Conservation (phyloP, 2,113 vertebrate genomes). For the Rhynchopsitta pachyrhyncha region DNA sequence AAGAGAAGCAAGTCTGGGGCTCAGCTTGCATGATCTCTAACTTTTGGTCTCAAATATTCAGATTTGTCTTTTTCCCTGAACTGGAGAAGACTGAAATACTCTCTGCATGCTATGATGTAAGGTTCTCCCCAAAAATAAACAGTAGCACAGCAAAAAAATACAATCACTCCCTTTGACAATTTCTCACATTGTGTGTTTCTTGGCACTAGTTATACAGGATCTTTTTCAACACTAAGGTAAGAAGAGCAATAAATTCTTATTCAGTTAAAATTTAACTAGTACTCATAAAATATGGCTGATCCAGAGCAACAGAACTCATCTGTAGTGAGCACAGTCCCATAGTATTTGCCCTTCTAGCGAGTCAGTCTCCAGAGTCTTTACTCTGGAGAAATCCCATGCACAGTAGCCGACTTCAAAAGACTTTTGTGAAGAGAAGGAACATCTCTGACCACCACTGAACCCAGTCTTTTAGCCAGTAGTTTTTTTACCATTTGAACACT, state of each 20-base stretch:
- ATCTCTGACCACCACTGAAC: not conserved
- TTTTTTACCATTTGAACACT: not conserved
- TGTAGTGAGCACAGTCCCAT: not conserved
- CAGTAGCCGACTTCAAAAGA: not conserved
- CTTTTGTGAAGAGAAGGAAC: not conserved
- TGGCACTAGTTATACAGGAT: not conserved
- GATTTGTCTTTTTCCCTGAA: not conserved
- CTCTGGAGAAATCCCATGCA: not conserved
- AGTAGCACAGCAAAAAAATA: not conserved
- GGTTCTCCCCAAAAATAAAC: not conserved
- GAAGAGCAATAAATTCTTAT: not conserved
- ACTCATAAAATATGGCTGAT: not conserved
- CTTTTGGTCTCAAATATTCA: not conserved
- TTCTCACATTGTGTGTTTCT: not conserved
- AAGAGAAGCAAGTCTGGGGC: not conserved
- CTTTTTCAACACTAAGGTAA: not conserved
- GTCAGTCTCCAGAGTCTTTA: not conserved
- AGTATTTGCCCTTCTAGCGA: not conserved
- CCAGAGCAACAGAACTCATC: not conserved
- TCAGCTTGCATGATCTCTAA: not conserved
- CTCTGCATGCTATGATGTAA: not conserved
- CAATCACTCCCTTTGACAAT: not conserved
- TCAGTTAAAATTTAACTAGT: not conserved
- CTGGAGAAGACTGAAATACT: not conserved
- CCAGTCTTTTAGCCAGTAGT: not conserved